Percentiles rank a stretch among this genome's conserved stretches.
Conservation (phyloP, 92 coral and sea anemone species). For the Zoanthus sociatus region DNA sequence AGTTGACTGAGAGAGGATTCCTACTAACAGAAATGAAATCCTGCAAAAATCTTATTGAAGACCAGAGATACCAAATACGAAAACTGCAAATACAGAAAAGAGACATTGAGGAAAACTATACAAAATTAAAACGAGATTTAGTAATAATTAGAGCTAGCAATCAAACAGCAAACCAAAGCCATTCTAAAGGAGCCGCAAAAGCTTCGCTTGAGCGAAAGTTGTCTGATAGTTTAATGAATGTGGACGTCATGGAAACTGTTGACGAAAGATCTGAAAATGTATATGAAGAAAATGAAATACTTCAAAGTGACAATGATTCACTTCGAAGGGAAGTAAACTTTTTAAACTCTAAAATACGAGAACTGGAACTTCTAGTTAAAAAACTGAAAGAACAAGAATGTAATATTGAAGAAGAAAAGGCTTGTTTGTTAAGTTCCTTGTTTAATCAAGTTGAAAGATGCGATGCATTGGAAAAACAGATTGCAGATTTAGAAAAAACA, state of each 20-base stretch:
- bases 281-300: constrained; percentile 55
- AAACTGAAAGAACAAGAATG: constrained; percentile 78
- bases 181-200: constrained; percentile 42
- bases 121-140: constrained; percentile 84
- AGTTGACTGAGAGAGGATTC: constrained; percentile 64
- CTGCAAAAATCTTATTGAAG: constrained; percentile 90
- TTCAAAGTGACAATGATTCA: constrained; percentile 72
- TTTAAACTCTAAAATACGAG: constrained; percentile 66
- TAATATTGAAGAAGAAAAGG: constrained; percentile 81
- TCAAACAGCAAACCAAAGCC: constrained; percentile 52
- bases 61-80: constrained; percentile 88
- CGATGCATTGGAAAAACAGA: constrained; percentile 89
- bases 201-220: constrained; percentile 36
- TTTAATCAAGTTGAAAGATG: constrained; percentile 93
- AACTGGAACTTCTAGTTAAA: constrained; percentile 75
- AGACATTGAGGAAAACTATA: constrained; percentile 83
- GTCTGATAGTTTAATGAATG: constrained; percentile 16
- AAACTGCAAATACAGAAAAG: constrained; percentile 90
- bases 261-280: constrained; percentile 57
- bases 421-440: constrained; percentile 85
- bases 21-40: constrained; percentile 84
- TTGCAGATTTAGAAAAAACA: constrained; percentile 64
- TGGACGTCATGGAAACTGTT: constrained; percentile 35
- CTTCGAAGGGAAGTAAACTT: constrained; percentile 68
- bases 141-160: constrained; percentile 71